These are phyloP conservation scores for Leptodactylus fuscus DNA, from an alignment of 2,113 vertebrate genomes.

Conservation along the genomic window DNA sequence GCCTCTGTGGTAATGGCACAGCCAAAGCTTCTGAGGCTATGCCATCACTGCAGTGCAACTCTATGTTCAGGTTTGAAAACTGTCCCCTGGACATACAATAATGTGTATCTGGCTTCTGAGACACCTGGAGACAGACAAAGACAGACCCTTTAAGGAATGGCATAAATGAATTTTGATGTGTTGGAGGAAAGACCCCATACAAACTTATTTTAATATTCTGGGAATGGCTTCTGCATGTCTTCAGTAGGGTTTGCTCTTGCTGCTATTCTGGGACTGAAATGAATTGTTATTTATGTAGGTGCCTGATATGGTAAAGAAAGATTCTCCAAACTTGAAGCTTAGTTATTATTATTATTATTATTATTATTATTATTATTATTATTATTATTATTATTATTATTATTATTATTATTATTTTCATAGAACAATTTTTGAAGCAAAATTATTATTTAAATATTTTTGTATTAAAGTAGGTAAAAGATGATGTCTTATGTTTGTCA, in stretches of 20 bases:
- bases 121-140: no score
- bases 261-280: not conserved
- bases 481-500: not conserved
- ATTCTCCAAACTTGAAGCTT: not conserved
- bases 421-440: not conserved
- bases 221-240: not conserved
- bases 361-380: no score
- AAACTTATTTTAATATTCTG: no score
- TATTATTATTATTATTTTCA: no score
- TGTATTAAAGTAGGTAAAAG: not conserved
- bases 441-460: not conserved
- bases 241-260: not conserved
- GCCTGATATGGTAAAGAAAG: not conserved
- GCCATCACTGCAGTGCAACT: no score
- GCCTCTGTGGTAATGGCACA: no score
- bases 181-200: not conserved
- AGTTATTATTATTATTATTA: not conserved
- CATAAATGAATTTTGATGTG: not conserved
- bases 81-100: no score
- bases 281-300: not conserved
- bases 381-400: no score
- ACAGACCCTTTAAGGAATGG: not conserved
- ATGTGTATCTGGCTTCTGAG: no score
- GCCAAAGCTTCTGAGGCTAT: no score
- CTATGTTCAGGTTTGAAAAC: no score